Evolutionary conservation across 1,140 invertebrate species (phyloP), one percentile per base, ranked within the genome.

Genomic region (Diuraphis noxia): DNA sequence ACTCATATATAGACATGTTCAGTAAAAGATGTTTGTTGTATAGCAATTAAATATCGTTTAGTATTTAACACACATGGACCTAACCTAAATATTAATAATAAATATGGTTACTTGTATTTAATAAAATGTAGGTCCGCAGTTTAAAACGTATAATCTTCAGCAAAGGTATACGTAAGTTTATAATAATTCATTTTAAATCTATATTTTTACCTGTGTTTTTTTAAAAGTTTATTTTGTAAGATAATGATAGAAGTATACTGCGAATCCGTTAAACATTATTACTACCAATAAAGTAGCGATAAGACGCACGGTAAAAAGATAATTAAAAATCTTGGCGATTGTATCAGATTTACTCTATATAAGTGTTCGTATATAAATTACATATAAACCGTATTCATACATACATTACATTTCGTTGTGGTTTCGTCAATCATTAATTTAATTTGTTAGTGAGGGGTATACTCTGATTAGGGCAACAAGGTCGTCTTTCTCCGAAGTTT

Each of bases 1-100:
- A 9, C 43, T 36, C 21, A 10, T 38, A 52, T 56, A 19, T 52
- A 17, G 34, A 40, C 6, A 38, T 87, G 84, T 87, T 46, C 6
- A 49, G 13, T 38, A 82, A 82, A 43, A 85, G 21, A 85, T 49
- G 2, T 19, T 46, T 36, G 25, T 49, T 46, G 38, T 85, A 46
- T 34, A 46, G 30, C 41, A 34, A 46, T 85, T 85, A 81, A 81
- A 85, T 85, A 85, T 46, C n/a, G 41, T 36, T 43, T 46, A 85
- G 41, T 46, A 23, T 85, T 34, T 85, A 23, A 85, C n/a, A 85
- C 19, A 49, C 1, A 19, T 19, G n/a, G 21, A 85, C n/a, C n/a
- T 49, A 85, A 85, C 84, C n/a, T 17, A 21, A 85, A 85, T 85
- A 85, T 9, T 82, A 82, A 41, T 82, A n/a, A 6, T 41, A 82